Percentiles rank a stretch among this genome's conserved stretches.
These are phyloP conservation scores for Philhelius pedissequus DNA, from an alignment of 2,888 invertebrate species.

Conservation along the genomic window DNA sequence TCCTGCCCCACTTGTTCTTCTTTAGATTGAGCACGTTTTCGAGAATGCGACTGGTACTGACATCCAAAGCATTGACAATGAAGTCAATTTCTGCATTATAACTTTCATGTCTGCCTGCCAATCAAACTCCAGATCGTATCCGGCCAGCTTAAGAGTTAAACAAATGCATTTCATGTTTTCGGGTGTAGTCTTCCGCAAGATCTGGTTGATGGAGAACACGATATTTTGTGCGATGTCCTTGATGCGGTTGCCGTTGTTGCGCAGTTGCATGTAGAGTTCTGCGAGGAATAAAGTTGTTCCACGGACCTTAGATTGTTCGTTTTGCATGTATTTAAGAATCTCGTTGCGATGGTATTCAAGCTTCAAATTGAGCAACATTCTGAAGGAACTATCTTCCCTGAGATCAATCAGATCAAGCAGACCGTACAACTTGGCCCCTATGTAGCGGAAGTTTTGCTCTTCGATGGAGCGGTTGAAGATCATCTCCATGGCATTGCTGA, in stretches of 20 bases:
- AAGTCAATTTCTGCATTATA: conserved; percentile 69
- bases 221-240: conserved; percentile 81
- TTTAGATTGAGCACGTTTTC: conserved; percentile 71
- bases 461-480: conserved; percentile 86
- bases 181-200: conserved; percentile 83
- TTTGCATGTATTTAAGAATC: conserved; percentile 75
- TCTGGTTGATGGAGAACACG: conserved; percentile 83
- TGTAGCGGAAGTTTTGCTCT: conserved; percentile 90
- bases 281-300: conserved; percentile 89
- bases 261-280: conserved; percentile 87
- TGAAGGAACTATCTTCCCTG: conserved; percentile 76
- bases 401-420: conserved; percentile 83
- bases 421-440: conserved; percentile 88
- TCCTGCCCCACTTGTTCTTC: conserved; percentile 71
- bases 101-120: conserved; percentile 69
- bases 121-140: conserved; percentile 72
- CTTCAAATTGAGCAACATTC: conserved; percentile 79
- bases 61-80: conserved; percentile 69
- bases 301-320: conserved; percentile 78
- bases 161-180: conserved; percentile 88
- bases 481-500: conserved; percentile 82
- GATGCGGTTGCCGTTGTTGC: conserved; percentile 74
- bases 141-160: conserved; percentile 80
- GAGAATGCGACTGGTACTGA: conserved; percentile 70
- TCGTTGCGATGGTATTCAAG: conserved; percentile 80